Evolutionary conservation across 2,888 invertebrate genomes (phyloP), one percentile per base, ranked within the genome.

Genomic region (Agriopis aurantiaria): DNA sequence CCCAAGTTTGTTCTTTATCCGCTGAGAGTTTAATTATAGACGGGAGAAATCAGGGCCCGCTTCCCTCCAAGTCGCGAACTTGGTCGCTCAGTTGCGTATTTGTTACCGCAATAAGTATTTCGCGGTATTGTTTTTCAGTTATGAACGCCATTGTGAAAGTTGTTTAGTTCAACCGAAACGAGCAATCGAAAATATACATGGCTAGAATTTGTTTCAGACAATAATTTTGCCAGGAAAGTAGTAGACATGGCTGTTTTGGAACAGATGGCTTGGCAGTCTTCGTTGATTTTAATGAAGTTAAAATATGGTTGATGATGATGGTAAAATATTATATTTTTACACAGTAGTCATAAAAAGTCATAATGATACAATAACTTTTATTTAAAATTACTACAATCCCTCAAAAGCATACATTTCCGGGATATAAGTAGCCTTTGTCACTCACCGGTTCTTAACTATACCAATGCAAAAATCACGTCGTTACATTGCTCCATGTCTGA

Each of bases 1-100:
- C 84, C 77, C 86, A 85, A 88, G 85, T 91, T 90, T 88, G 86
- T 86, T 88, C 87, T 90, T 90, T 89, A 87, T 86, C 84, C 83
- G 79, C 80, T 81, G 81, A 82, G 84, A 81, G 82, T 87, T 90
- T 86, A 85, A 89, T 90, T 89, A 87, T 87, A 78, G 81, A 73
- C 75, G 76, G 75, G 75, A 78, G 75, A 72, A 82, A 81, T 78
- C 78, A 80, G 76, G 78, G 75, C 78, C 73, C 65, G 57, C 63
- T 69, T 67, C 68, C 73, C 74, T 60, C 53, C 65, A 59, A 74
- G 71, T 67, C 57, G 73, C 63, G 64, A 72, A 74, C 60, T 76
- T 73, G 69, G 66, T 65, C 72, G 73, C 61, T 68, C 58, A 53
- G 71, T 69, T 70, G 71, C 69, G 71, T 69, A 62, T 65, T 68